A percentile compares a stretch with the other conserved stretches of the same genome.
These are phyloP conservation scores for Tetragnatha montana DNA, from an alignment of 2,888 invertebrate species.

Conservation along the genomic window DNA sequence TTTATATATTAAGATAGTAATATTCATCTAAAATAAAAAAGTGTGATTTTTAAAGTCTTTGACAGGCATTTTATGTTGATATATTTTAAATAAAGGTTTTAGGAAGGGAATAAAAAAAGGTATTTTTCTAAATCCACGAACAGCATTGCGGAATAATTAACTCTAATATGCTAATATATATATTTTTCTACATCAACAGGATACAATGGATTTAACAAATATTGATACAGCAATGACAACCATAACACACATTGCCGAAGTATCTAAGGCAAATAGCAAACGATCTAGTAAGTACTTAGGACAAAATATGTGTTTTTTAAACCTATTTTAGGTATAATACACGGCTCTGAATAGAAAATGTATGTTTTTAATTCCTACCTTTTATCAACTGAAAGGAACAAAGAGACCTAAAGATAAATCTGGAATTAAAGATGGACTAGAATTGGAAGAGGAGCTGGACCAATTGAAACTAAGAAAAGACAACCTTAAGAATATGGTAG, in stretches of 20 bases:
- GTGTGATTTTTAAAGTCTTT: too few species aligned
- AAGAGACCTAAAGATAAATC: not conserved
- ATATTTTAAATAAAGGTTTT: not conserved
- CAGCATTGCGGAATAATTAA: not conserved
- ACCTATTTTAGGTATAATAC: not conserved
- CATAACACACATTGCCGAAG: conserved; percentile 58
- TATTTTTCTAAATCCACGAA: not conserved
- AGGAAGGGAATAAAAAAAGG: not conserved
- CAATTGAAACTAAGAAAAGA: conserved; percentile 11
- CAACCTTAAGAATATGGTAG: conserved; percentile 61
- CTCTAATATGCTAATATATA: not conserved
- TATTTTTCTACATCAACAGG: conserved; percentile 8
- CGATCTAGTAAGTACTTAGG: not conserved
- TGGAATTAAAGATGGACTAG: not conserved
- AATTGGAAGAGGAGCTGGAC: conserved; percentile 40
- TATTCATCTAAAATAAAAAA: too few species aligned
- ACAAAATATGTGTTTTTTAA: not conserved
- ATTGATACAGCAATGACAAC: conserved; percentile 67
- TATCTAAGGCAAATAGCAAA: conserved; percentile 24
- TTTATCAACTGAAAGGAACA: not conserved
- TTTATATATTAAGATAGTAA: too few species aligned
- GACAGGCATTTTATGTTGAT: not conserved
- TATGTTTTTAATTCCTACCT: not conserved
- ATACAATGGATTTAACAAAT: conserved; percentile 58
- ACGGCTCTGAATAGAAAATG: not conserved